Conservation (phyloP, 2,888 invertebrate species). For the Eilema depressum region DNA sequence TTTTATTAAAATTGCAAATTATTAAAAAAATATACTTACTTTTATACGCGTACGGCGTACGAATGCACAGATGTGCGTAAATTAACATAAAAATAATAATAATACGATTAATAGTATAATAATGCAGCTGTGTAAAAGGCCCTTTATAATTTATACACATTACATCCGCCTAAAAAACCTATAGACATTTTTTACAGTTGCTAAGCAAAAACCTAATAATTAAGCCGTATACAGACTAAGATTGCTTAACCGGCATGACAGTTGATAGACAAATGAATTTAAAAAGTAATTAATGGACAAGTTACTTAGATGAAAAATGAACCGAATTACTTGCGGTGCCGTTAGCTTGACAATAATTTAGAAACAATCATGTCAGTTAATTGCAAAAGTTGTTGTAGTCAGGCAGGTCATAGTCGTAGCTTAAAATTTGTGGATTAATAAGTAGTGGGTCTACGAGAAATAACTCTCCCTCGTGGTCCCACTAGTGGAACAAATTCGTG, state of each 20-base stretch:
- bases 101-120: not conserved
- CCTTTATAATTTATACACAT: not conserved
- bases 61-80: not conserved
- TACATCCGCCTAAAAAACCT: conserved; percentile 8
- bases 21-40: too few relatives aligned
- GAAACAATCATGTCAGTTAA: not conserved
- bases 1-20: too few relatives aligned
- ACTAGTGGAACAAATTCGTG: too few relatives aligned
- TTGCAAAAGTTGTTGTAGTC: too few relatives aligned
- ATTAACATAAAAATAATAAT: not conserved
- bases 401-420: too few relatives aligned
- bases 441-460: too few relatives aligned
- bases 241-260: not conserved
- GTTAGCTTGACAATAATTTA: not conserved
- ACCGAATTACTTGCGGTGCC: too few relatives aligned
- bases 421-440: too few relatives aligned
- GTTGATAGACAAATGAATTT: not conserved
- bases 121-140: not conserved
- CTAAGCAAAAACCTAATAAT: not conserved
- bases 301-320: not conserved
- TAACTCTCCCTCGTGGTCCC: too few relatives aligned
- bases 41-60: too few relatives aligned
- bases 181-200: not conserved
- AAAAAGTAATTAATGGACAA: not conserved
- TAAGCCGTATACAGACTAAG: not conserved